Evolutionary conservation across 2,113 vertebrate species (phyloP).

Genomic region (Falco punctatus): DNA sequence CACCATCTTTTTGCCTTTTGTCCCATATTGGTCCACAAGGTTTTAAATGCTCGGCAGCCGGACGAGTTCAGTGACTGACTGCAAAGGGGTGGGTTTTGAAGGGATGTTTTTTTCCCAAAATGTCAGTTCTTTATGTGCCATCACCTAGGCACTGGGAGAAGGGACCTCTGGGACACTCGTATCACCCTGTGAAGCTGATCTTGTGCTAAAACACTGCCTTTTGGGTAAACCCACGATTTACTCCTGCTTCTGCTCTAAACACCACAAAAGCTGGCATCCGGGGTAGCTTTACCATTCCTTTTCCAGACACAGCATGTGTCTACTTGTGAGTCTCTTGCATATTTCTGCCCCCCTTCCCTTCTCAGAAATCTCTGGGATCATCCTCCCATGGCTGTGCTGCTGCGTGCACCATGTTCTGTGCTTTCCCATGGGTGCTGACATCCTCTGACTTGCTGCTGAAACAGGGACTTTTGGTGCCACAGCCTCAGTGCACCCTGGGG

Average conservation of each 20-base stretch:
- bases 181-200: not conserved
- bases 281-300: not conserved
- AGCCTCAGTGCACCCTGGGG: rapidly evolving
- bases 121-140: not conserved
- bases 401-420: not conserved
- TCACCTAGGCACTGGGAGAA: not conserved
- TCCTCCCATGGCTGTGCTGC: rapidly evolving
- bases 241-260: not conserved
- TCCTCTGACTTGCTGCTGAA: not conserved
- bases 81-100: not conserved
- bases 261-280: not conserved
- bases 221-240: not conserved
- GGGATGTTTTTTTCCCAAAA: not conserved
- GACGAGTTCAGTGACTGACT: not conserved
- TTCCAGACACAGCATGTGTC: not conserved
- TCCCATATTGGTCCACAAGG: not conserved
- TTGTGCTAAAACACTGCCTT: not conserved
- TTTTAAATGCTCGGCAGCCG: not conserved
- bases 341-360: not conserved
- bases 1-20: not conserved
- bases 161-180: not conserved
- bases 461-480: not conserved
- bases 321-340: not conserved
- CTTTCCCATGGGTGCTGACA: not conserved
- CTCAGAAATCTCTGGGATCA: not conserved